These are phyloP conservation scores for Eupithecia centaureata DNA, from an alignment of 2,888 invertebrate species.

Conservation along the genomic window DNA sequence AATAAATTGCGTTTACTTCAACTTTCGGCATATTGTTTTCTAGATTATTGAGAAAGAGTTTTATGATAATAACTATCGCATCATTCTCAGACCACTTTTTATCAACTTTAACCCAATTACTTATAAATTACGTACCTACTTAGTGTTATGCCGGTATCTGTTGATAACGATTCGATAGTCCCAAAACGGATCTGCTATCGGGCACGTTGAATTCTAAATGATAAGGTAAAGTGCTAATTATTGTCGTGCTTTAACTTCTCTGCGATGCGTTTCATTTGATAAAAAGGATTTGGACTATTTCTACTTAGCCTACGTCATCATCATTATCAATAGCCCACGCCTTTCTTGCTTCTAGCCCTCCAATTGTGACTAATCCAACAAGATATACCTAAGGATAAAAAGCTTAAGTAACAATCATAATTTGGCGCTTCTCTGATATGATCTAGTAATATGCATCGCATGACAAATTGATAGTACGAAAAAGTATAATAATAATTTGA, in stretches of 20 bases:
- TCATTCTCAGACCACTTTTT: slow-evolving; percentile 36
- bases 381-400: too few relatives aligned
- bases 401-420: too few relatives aligned
- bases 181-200: slow-evolving; percentile 57
- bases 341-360: too few relatives aligned
- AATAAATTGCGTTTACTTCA: too few relatives aligned
- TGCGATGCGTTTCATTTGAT: slow-evolving; percentile 22
- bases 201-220: slow-evolving; percentile 35
- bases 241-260: slow-evolving; percentile 22
- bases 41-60: not conserved
- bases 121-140: slow-evolving; percentile 59
- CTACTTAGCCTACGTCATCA: not conserved
- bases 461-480: too few relatives aligned
- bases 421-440: too few relatives aligned
- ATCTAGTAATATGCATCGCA: too few relatives aligned
- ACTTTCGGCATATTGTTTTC: not conserved
- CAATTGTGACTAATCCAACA: too few relatives aligned
- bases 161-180: slow-evolving; percentile 39
- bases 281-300: slow-evolving; percentile 4
- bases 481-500: too few relatives aligned
- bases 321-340: not conserved
- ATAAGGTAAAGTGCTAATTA: slow-evolving; percentile 27
- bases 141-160: slow-evolving; percentile 50
- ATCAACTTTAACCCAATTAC: slow-evolving; percentile 70
- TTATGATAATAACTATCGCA: not conserved